Evolutionary conservation across 2,113 vertebrate species (phyloP), one percentile per base, ranked within the genome.

Genomic region (Candoia aspera): DNA sequence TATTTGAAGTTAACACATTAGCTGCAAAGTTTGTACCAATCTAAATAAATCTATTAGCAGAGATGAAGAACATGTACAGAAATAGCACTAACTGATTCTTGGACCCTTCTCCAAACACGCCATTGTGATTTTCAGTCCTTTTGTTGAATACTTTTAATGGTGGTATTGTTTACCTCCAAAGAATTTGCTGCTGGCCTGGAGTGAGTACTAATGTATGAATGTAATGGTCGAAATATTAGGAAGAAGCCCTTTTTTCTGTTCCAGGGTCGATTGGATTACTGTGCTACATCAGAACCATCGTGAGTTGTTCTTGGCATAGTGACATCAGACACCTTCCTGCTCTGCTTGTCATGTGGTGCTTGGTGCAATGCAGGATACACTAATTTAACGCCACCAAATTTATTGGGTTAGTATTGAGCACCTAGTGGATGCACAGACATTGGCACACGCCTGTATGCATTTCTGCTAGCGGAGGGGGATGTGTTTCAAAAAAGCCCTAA

Each of bases 291-390:
- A 92, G 33, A 88, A 59, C 26, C 79, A 46, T 49, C 19, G 21
- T 59, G 62, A 49, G 33, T 33, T 46, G 49, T 87, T 91, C 29
- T 73, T 73, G 49, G 46, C 84, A n/a, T 86, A 2, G 13, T 91
- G 54, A 79, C 57, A 55, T 91, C 85, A 73, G 15, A 62, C 85
- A 88, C 53, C 26, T 79, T 59, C 21, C 24, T 57, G 11, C 24
- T 87, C 90, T 64, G 24, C 85, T 87, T 73, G 53, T 55, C 54
- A 79, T 13, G 6, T 29, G 23, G 8, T 42, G 49, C 37, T 73
- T 90, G 59, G 46, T 73, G 49, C 64, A 91, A 79, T 73, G 91
- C 91, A 91, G 21, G 37, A 87, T 13, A 46, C 17, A 4, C 83
- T 58, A 55, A 91, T 29, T 87, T 42, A 68, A 87, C 13, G 54